These are phyloP conservation scores for Petrolisthes manimaculis DNA, from an alignment of 2,888 invertebrate genomes.

Conservation along the genomic window DNA sequence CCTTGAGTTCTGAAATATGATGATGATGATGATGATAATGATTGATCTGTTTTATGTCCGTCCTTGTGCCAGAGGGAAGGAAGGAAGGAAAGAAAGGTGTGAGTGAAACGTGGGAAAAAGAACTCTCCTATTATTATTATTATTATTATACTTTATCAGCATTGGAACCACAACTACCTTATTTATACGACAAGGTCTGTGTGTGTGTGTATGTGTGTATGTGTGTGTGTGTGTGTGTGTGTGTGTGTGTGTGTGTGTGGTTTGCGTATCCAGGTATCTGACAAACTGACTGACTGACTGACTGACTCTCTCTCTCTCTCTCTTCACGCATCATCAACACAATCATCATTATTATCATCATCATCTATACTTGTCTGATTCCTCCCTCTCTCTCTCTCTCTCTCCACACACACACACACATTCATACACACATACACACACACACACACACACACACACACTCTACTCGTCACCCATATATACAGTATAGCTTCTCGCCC, in stretches of 20 bases:
- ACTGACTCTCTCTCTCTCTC: not conserved
- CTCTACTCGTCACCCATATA: too few relatives aligned
- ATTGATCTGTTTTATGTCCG: too few relatives aligned
- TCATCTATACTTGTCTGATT: not conserved
- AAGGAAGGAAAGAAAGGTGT: not conserved
- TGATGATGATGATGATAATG: too few relatives aligned
- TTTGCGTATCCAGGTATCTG: too few relatives aligned
- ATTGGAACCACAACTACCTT: not conserved
- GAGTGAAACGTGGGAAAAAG: not conserved
- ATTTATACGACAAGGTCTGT: too few relatives aligned
- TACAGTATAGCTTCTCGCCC: too few relatives aligned
- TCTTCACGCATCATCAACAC: not conserved
- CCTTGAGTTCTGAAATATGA: too few relatives aligned
- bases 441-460: too few relatives aligned
- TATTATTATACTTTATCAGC: not conserved
- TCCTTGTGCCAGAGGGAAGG: not conserved
- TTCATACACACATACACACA: not conserved
- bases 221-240: not conserved
- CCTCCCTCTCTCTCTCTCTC: constrained; percentile 14
- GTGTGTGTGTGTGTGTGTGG: not conserved
- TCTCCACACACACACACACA: not conserved
- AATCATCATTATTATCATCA: not conserved
- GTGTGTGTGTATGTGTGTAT: not conserved
- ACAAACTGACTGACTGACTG: too few relatives aligned
- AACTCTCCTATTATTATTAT: too few relatives aligned